Evolutionary conservation across 2,797 vertebrate species (phyloP).

Genomic region (Myotis vivesi): DNA sequence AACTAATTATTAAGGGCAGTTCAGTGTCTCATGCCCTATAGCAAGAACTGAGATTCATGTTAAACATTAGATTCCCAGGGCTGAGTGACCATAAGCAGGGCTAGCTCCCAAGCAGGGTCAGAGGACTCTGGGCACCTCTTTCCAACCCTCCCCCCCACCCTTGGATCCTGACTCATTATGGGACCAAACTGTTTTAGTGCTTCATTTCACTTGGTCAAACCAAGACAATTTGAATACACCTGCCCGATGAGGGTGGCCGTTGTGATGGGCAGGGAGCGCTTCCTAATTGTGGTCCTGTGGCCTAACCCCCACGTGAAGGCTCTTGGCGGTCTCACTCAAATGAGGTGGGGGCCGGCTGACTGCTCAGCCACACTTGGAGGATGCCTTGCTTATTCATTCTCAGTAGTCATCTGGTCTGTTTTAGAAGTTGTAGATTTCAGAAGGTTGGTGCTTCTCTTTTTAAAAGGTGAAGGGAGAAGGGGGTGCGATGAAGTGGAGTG

Average conservation of each 20-base stretch:
- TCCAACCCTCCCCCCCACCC: neutral
- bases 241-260: conserved; percentile 64
- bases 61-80: neutral
- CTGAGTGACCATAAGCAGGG: neutral
- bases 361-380: conserved; percentile 41
- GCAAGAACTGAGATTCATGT: neutral
- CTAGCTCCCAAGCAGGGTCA: neutral
- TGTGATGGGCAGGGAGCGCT: conserved; percentile 45
- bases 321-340: conserved; percentile 77
- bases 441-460: neutral
- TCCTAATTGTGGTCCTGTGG: conserved; percentile 71
- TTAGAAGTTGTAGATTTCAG: conserved; percentile 70
- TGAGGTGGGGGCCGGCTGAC: conserved; percentile 66
- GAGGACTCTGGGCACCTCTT: neutral
- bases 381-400: neutral
- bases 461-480: neutral
- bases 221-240: conserved; percentile 77
- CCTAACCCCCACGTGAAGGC: conserved; percentile 69
- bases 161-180: conserved; percentile 64
- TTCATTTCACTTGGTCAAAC: conserved; percentile 73
- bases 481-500: neutral
- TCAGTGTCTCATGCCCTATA: neutral
- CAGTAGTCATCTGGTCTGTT: conserved; percentile 35
- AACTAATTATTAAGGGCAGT: neutral
- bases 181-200: conserved; percentile 49